A percentile compares a stretch with the other conserved stretches of the same genome.
phyloP scores from a whole-genome alignment of 1,140 invertebrate genomes.

The Drosophila insularis region DNA sequence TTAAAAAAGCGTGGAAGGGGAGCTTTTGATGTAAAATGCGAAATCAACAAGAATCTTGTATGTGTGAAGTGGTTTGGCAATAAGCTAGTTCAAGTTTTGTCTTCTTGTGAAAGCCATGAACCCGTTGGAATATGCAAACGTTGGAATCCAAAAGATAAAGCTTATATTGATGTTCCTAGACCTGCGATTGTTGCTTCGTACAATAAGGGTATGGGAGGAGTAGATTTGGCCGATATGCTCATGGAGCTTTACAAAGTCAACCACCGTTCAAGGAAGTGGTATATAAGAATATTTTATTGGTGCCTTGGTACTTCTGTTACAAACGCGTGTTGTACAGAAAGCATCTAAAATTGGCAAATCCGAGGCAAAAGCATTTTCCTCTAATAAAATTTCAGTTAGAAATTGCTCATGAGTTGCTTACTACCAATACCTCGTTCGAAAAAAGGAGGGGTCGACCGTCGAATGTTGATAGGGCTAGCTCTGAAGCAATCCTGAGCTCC shows the following conservation, averaged over 20 bases:
- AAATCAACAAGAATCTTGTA: no score
- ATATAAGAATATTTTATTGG: no score
- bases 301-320: no score
- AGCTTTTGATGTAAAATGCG: no score
- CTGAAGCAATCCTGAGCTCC: constrained; percentile 13
- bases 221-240: constrained; percentile 33
- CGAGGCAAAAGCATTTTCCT: constrained; percentile 19
- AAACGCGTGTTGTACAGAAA: constrained; percentile 1
- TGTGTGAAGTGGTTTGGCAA: no score
- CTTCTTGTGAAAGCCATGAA: no score
- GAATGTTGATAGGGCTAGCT: constrained; percentile 26
- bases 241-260: constrained; percentile 31
- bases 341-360: constrained; percentile 13
- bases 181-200: not conserved
- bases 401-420: constrained; percentile 17
- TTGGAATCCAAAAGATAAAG: no score
- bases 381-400: constrained; percentile 28
- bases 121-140: no score
- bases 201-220: constrained; percentile 25
- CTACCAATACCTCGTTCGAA: constrained; percentile 5
- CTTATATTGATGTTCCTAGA: no score
- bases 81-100: no score
- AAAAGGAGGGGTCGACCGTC: constrained; percentile 28
- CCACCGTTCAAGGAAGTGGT: not conserved
- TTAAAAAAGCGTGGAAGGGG: constrained; percentile 26